Conservation (phyloP, 2,888 invertebrate species). For the Conchocele bisecta region DNA sequence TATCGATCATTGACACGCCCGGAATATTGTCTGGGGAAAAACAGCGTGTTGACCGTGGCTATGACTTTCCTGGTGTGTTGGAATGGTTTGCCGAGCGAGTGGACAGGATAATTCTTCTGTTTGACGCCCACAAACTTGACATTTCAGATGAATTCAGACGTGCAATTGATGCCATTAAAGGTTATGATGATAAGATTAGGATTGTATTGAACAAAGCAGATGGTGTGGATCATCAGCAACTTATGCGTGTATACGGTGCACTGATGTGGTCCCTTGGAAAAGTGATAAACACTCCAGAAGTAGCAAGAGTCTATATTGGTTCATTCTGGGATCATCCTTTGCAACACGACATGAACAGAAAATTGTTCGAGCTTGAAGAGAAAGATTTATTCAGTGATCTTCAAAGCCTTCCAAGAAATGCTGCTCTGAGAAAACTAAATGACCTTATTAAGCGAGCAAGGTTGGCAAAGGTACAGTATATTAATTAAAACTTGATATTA, state of each 20-base stretch:
- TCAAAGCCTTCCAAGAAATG: conserved; percentile 97
- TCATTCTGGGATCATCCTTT: conserved; percentile 99
- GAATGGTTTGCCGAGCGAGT: conserved; percentile 99
- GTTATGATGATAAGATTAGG: conserved; percentile 87
- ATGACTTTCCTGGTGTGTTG: conserved; percentile 98
- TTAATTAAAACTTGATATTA: too few species aligned
- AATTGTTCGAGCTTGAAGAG: conserved; percentile 83
- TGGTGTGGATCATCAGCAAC: conserved; percentile 99
- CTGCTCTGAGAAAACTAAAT: conserved; percentile 97
- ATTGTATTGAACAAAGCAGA: conserved; percentile 99
- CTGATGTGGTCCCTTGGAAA: conserved; percentile 99
- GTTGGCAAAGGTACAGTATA: conserved; percentile 93
- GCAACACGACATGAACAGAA: conserved; percentile 95
- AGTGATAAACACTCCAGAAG: conserved; percentile 98
- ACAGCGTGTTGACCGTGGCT: conserved; percentile 92
- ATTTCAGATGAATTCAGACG: conserved; percentile 99
- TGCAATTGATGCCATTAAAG: conserved; percentile 95
- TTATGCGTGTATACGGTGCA: conserved; percentile 99
- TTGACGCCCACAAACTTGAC: conserved; percentile 99
- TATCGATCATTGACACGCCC: conserved; percentile 98
- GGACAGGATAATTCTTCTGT: conserved; percentile 97
- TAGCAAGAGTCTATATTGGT: conserved; percentile 99
- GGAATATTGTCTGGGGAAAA: conserved; percentile 96
- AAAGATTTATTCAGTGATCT: conserved; percentile 88
- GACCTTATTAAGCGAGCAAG: conserved; percentile 98